phyloP scores from a whole-genome alignment of 2,113 vertebrate genomes.

The Cryptomyrus ogoouensis region DNA sequence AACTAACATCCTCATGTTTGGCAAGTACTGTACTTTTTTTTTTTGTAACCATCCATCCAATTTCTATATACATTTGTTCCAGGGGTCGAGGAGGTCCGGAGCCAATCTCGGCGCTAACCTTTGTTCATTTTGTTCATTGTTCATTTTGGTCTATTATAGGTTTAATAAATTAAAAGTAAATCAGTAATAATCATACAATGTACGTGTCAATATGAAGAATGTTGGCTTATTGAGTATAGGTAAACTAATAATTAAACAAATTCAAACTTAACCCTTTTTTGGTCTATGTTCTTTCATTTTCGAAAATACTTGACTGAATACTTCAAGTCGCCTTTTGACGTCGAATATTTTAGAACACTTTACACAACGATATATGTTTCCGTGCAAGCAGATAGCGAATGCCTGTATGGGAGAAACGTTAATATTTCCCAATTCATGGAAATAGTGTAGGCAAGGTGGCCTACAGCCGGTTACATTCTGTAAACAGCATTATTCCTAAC shows the following conservation, averaged over 20 bases:
- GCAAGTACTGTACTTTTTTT: neutral
- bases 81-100: neutral
- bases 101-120: neutral
- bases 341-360: neutral
- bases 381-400: neutral
- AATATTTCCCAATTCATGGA: neutral
- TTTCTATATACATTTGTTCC: neutral
- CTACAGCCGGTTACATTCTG: neutral
- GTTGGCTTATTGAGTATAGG: neutral
- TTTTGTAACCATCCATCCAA: neutral
- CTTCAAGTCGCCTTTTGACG: neutral
- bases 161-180: neutral
- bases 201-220: neutral
- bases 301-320: neutral
- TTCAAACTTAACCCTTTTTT: neutral
- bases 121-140: neutral
- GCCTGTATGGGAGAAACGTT: neutral
- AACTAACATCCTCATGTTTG: neutral
- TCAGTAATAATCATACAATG: neutral
- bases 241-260: neutral
- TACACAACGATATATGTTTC: neutral
- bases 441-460: neutral
- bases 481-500: neutral
- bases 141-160: neutral
- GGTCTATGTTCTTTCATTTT: neutral